Evolutionary conservation across 2,797 vertebrate species (phyloP).

Genomic region (Gallinago nigripennis): DNA sequence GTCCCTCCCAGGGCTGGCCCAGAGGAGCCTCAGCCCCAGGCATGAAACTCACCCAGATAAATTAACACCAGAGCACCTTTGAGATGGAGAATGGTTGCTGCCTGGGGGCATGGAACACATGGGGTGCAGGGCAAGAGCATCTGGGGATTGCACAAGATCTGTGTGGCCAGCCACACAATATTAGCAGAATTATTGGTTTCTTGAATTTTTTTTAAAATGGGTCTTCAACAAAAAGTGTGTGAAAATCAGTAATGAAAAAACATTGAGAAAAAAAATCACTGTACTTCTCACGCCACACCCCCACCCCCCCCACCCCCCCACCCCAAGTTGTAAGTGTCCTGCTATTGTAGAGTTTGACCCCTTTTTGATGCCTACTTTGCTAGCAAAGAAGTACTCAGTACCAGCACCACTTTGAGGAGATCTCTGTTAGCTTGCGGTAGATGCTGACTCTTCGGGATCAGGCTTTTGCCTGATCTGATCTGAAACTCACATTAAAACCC

Average conservation of each 20-base stretch:
- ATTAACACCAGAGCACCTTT: background rate
- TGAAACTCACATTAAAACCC: background rate
- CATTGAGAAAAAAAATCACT: background rate
- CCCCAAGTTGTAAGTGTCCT: background rate
- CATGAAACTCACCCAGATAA: background rate
- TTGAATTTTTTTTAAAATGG: background rate
- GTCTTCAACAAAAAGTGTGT: background rate
- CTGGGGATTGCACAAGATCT: background rate
- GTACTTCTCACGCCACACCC: background rate
- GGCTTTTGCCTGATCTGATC: background rate
- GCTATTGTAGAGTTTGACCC: background rate
- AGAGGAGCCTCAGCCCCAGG: background rate
- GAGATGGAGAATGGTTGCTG: background rate
- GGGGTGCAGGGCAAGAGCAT: background rate
- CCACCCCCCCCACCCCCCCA: too few relatives aligned
- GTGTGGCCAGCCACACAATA: background rate
- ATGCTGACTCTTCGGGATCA: background rate
- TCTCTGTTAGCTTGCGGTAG: background rate
- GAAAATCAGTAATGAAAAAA: background rate
- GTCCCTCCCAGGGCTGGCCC: background rate
- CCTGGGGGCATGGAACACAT: background rate
- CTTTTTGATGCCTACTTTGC: background rate
- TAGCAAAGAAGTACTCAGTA: background rate
- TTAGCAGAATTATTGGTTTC: background rate
- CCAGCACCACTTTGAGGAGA: background rate